Conservation (phyloP, 2,888 invertebrate species). For the Eremobia ochroleuca region DNA sequence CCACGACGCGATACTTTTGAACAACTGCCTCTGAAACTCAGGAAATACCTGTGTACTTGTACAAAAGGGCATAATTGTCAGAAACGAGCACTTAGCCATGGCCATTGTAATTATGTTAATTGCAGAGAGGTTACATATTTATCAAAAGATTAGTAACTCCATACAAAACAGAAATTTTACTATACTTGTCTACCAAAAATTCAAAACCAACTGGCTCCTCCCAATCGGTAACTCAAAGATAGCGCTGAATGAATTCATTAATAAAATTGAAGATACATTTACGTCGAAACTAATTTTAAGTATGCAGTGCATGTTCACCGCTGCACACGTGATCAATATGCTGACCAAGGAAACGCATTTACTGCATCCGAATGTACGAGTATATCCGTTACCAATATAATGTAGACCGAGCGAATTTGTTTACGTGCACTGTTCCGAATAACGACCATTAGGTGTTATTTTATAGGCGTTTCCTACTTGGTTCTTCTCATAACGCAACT, state of each 20-base stretch:
- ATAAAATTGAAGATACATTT: slow-evolving; percentile 20
- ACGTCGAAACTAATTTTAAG: slow-evolving; percentile 14
- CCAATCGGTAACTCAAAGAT: slow-evolving; percentile 22
- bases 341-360: slow-evolving; percentile 65
- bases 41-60: slow-evolving; percentile 26
- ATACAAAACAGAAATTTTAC: background rate
- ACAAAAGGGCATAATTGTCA: slow-evolving; percentile 28
- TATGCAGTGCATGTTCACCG: slow-evolving; percentile 35
- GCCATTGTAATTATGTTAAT: background rate
- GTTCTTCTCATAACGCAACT: slow-evolving; percentile 51
- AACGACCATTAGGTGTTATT: slow-evolving; percentile 64
- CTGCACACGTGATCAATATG: slow-evolving; percentile 51
- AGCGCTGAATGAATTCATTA: slow-evolving; percentile 23
- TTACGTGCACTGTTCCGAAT: slow-evolving; percentile 59
- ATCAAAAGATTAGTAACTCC: background rate
- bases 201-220: background rate
- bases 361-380: slow-evolving; percentile 58
- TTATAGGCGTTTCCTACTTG: slow-evolving; percentile 56
- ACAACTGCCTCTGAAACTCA: slow-evolving; percentile 40
- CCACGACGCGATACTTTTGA: slow-evolving; percentile 59
- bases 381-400: slow-evolving; percentile 65
- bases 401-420: slow-evolving; percentile 62
- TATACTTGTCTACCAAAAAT: background rate
- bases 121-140: background rate
- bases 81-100: background rate